Conservation (phyloP, 2,113 vertebrate species). For the Cardinalis cardinalis region DNA sequence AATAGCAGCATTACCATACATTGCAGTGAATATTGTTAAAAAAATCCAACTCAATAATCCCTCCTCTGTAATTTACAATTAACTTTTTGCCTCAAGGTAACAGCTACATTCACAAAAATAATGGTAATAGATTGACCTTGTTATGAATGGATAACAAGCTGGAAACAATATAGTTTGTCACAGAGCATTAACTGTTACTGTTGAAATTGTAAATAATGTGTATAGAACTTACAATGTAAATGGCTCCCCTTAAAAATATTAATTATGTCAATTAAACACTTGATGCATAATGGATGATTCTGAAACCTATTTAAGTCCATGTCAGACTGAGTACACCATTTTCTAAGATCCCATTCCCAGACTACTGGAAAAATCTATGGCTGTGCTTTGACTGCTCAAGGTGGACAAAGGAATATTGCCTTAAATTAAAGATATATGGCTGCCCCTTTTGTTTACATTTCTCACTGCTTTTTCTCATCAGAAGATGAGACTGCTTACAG, state of each 20-base stretch:
- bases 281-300: slow-evolving; percentile 58
- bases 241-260: slow-evolving; percentile 67
- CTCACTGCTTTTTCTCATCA: neutral
- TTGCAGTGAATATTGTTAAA: slow-evolving; percentile 24
- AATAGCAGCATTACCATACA: slow-evolving; percentile 11
- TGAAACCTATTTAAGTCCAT: slow-evolving; percentile 31
- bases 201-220: slow-evolving; percentile 65
- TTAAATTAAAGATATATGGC: neutral
- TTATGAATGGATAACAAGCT: slow-evolving; percentile 72
- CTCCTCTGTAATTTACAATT: slow-evolving; percentile 68
- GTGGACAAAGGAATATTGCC: neutral
- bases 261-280: slow-evolving; percentile 67
- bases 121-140: slow-evolving; percentile 71
- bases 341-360: slow-evolving; percentile 8
- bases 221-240: slow-evolving; percentile 40
- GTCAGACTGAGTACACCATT: neutral
- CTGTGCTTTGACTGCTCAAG: neutral
- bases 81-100: slow-evolving; percentile 73
- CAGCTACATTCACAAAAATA: slow-evolving; percentile 68
- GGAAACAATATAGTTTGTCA: slow-evolving; percentile 73
- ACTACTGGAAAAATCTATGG: neutral
- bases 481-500: neutral
- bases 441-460: neutral
- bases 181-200: slow-evolving; percentile 69
- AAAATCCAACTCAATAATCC: slow-evolving; percentile 5